A percentile compares a stretch with the other conserved stretches of the same genome.
Evolutionary conservation across 1,140 invertebrate species (phyloP).

Genomic region (Drosophila obscura): DNA sequence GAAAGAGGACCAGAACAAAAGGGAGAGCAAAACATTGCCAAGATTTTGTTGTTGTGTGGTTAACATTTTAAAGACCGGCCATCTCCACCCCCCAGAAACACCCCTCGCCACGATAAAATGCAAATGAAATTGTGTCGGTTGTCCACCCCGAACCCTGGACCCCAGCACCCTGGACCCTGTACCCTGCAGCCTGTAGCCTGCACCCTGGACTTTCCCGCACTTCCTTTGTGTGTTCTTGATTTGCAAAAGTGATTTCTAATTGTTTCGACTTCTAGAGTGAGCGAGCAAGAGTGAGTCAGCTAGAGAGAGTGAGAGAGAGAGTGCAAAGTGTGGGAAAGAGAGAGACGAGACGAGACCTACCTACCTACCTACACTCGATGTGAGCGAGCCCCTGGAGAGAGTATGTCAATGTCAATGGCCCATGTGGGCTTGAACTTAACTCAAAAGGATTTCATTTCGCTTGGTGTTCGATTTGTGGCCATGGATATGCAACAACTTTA

Average conservation of each 20-base stretch:
- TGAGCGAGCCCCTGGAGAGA: background rate
- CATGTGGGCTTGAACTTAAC: constrained; percentile 38
- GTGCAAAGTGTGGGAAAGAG: background rate
- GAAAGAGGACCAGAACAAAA: constrained; percentile 6
- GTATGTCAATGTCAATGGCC: constrained; percentile 73
- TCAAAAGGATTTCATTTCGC: constrained; percentile 15
- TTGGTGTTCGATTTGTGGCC: constrained; percentile 24
- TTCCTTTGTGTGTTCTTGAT: constrained; percentile 56
- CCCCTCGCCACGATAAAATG: constrained; percentile 22
- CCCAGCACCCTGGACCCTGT: background rate
- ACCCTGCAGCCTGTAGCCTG: no score
- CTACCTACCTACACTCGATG: no score
- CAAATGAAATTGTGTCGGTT: constrained; percentile 72
- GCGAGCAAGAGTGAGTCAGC: background rate
- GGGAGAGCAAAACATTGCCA: constrained; percentile 33
- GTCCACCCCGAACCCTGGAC: constrained; percentile 31
- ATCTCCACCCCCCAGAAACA: background rate
- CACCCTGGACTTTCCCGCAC: no score
- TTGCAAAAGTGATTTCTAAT: constrained; percentile 75
- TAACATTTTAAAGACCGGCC: constrained; percentile 32
- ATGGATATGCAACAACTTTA: constrained; percentile 33
- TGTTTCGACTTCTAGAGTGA: constrained; percentile 44
- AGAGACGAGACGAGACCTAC: no score
- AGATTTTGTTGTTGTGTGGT: constrained; percentile 34
- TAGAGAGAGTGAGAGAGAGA: background rate